A percentile compares a stretch with the other conserved stretches of the same genome.
Evolutionary conservation across 2,113 vertebrate species (phyloP).

Genomic region (Upupa epops): DNA sequence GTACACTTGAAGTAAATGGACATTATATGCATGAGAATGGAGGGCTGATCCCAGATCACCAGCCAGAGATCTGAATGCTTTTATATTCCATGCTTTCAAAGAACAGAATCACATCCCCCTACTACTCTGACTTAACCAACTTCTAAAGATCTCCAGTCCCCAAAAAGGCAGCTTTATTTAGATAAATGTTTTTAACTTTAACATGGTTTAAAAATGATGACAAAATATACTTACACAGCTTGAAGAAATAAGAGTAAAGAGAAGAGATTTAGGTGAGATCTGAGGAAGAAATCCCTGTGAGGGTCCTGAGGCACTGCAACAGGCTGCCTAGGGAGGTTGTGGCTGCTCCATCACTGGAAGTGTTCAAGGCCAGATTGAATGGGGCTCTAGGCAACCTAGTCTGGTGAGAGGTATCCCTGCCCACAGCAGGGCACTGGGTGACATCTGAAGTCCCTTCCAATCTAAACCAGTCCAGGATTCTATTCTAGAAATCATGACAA

Average conservation of each 20-base stretch:
- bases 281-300: too few relatives aligned
- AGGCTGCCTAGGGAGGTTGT: too few relatives aligned
- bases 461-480: too few relatives aligned
- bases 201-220: neutral
- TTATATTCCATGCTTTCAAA: neutral
- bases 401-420: too few relatives aligned
- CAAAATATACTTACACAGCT: neutral
- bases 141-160: neutral
- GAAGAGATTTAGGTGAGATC: too few relatives aligned
- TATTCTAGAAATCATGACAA: too few relatives aligned
- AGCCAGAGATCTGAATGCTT: neutral
- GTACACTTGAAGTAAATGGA: neutral
- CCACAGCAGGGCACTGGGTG: too few relatives aligned
- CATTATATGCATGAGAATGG: neutral
- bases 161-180: neutral
- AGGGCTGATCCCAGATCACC: neutral
- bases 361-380: too few relatives aligned
- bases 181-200: neutral
- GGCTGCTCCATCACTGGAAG: too few relatives aligned
- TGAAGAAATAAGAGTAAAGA: neutral
- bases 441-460: too few relatives aligned
- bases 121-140: neutral
- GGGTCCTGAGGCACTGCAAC: too few relatives aligned
- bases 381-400: too few relatives aligned
- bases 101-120: neutral